Evolutionary conservation across 2,797 vertebrate genomes (phyloP).

Genomic region (Streptopelia turtur): DNA sequence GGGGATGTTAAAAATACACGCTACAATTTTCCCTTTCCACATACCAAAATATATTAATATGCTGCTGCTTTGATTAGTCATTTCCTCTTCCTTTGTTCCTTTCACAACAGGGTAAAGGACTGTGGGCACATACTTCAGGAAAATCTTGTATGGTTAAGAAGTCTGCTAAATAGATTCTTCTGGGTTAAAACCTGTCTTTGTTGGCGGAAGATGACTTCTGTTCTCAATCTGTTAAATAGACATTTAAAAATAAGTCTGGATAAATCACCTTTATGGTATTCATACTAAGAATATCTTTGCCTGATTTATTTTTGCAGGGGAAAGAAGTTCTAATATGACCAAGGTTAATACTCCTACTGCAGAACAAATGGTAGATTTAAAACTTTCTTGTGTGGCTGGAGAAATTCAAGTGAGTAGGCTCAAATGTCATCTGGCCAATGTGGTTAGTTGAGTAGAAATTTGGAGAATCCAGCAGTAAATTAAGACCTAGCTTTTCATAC

Average conservation of each 20-base stretch:
- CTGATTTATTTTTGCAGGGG: not conserved
- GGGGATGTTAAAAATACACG: conserved; percentile 46
- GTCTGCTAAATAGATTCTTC: not conserved
- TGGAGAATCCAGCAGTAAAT: not conserved
- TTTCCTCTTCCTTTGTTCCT: conserved; percentile 63
- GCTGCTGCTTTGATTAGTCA: conserved; percentile 62
- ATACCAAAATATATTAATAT: conserved; percentile 50
- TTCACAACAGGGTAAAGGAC: not conserved
- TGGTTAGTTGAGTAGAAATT: not conserved
- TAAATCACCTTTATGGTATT: not conserved
- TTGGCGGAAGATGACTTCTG: not conserved
- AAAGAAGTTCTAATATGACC: not conserved
- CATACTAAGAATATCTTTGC: not conserved
- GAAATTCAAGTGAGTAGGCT: not conserved
- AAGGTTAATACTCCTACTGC: not conserved
- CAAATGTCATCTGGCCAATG: not conserved
- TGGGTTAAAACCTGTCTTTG: conserved; percentile 11
- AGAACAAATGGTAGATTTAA: not conserved
- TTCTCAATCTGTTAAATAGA: not conserved
- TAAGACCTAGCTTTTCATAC: not conserved
- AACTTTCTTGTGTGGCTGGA: not conserved
- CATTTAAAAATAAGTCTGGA: not conserved
- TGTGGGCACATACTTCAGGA: not conserved
- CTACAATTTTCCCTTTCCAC: conserved; percentile 56
- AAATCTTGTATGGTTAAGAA: not conserved